Evolutionary conservation across 2,113 vertebrate species (phyloP).

Genomic region (Chionomys nivalis): DNA sequence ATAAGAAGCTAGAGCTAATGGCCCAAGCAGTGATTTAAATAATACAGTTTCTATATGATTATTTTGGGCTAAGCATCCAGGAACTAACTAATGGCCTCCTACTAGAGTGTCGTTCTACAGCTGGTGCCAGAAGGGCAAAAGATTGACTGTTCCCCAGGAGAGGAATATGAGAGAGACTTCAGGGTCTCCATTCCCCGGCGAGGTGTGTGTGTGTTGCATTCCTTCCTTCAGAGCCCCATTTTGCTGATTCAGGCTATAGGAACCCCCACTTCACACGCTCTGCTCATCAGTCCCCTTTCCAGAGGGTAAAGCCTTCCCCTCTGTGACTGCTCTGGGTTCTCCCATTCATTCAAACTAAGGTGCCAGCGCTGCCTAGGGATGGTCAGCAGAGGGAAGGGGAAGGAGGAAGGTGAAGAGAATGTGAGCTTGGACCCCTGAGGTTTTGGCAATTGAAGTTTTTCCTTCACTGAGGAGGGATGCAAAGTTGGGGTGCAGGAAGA

Average conservation of each 20-base stretch:
- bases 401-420: neutral
- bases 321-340: neutral
- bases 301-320: neutral
- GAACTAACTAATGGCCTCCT: too few relatives aligned
- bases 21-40: too few relatives aligned
- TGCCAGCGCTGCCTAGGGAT: neutral
- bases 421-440: neutral
- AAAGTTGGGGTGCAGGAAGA: neutral
- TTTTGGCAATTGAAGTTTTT: neutral
- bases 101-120: neutral
- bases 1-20: too few relatives aligned
- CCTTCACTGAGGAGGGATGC: neutral
- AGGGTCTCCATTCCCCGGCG: rapidly evolving
- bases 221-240: neutral
- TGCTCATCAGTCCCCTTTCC: neutral
- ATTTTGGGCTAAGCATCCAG: too few relatives aligned
- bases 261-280: neutral
- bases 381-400: neutral
- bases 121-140: neutral
- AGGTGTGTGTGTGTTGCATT: neutral
- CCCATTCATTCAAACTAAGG: neutral
- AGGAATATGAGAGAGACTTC: neutral
- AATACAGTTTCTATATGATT: too few relatives aligned
- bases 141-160: neutral
- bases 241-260: neutral